Evolutionary conservation across 2,797 vertebrate species (phyloP).

Genomic region (Thaleichthys pacificus): DNA sequence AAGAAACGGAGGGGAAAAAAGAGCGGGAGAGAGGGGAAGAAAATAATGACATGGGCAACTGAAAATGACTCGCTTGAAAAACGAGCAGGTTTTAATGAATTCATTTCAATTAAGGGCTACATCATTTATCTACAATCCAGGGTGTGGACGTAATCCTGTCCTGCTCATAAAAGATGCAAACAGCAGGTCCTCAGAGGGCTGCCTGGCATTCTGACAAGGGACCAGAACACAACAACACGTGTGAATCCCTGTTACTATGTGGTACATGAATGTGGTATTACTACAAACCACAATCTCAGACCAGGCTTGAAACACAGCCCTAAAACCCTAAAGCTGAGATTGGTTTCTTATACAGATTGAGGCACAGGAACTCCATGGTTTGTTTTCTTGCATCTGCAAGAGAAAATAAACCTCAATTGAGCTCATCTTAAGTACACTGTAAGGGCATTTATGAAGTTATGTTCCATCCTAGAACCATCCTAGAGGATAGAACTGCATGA

Average conservation of each 20-base stretch:
- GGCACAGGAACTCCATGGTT: too few relatives aligned
- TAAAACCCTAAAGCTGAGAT: too few relatives aligned
- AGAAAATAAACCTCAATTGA: too few relatives aligned
- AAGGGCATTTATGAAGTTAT: too few relatives aligned
- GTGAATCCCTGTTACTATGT: too few relatives aligned
- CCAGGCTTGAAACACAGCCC: background rate
- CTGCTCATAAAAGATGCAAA: conserved; percentile 23
- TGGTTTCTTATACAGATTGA: too few relatives aligned
- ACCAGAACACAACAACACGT: too few relatives aligned
- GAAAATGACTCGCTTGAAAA: conserved; percentile 5
- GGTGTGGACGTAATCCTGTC: conserved; percentile 13
- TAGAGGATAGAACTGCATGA: too few relatives aligned
- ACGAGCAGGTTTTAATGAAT: conserved; percentile 23
- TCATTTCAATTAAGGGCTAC: conserved; percentile 27
- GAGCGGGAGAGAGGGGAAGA: background rate
- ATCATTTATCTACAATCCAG: conserved; percentile 27
- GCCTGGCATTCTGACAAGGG: too few relatives aligned
- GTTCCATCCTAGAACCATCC: too few relatives aligned
- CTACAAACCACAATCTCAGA: background rate
- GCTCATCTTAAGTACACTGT: too few relatives aligned
- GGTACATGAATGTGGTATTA: background rate
- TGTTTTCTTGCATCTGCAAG: too few relatives aligned
- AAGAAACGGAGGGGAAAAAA: background rate
- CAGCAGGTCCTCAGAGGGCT: background rate
- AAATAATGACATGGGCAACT: conserved; percentile 10